Evolutionary conservation across 2,797 vertebrate genomes (phyloP).

Genomic region (Dromococcyx pavoninus): DNA sequence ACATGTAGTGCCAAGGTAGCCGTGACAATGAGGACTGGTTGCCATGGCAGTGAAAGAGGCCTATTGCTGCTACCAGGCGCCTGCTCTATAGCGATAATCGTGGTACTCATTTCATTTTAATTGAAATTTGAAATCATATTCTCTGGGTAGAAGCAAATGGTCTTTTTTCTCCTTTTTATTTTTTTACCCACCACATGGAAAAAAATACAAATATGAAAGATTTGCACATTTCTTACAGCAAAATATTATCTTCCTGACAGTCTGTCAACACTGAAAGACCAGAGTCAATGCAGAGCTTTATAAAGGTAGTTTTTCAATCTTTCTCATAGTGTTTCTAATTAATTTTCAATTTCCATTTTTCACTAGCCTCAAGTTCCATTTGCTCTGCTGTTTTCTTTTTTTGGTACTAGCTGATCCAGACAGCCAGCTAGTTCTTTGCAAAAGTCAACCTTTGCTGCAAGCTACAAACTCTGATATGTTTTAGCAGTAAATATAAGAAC

Average conservation of each 20-base stretch:
- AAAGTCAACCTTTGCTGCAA: neutral
- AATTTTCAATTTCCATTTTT: constrained; percentile 39
- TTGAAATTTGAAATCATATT: constrained; percentile 86
- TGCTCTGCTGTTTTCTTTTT: neutral
- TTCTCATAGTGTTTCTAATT: constrained; percentile 53
- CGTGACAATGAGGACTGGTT: constrained; percentile 83
- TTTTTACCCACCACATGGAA: neutral
- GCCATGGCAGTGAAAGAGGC: constrained; percentile 85
- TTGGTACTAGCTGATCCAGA: neutral
- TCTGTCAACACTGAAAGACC: neutral
- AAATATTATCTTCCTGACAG: constrained; percentile 60
- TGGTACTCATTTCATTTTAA: constrained; percentile 84
- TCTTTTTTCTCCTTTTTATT: constrained; percentile 28
- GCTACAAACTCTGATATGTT: neutral
- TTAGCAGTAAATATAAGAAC: neutral
- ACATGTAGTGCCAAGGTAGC: constrained; percentile 82
- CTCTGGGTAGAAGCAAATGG: constrained; percentile 76
- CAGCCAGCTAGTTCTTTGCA: neutral
- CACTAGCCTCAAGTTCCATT: neutral
- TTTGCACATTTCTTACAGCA: constrained; percentile 64
- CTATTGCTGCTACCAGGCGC: constrained; percentile 76
- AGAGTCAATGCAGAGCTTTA: neutral
- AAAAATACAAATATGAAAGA: constrained; percentile 56
- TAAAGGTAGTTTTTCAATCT: constrained; percentile 38
- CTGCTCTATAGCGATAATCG: constrained; percentile 84